Base-by-base conservation (phyloP, 2,113 vertebrate genomes). In the Bothrops jararaca region DNA sequence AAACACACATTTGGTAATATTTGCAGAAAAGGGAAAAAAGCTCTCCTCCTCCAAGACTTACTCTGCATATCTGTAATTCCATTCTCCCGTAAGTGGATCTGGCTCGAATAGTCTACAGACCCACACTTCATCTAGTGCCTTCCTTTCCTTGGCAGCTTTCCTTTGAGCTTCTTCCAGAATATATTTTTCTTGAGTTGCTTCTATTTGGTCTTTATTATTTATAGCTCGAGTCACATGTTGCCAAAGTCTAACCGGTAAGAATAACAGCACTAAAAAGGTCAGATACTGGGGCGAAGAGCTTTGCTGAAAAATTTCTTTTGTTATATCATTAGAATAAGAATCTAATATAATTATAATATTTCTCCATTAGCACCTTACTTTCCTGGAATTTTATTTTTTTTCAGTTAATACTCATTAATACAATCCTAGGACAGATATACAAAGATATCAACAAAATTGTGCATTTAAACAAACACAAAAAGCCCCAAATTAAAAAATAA, bases 21-120 rank as follows among this genome's bases (percentile, higher is more conserved):
- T 29, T 34, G 20, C n/a, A 88, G 29, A 22, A 87, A 80, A 22
- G 85, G 24, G 13, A 22, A 58, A n/a, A 15, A 5, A 42, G 6
- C 26, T 42, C 26, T 29, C 24, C 12, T 26, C 9, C 15, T 92
- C 11, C 58, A 89, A 52, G 23, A 98, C 98, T 99, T 96, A 99
- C 99, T 99, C 99, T 0, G 99, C 98, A 57, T 98, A 99, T 98
- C 97, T 98, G 94, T 99, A 99, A 96, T 99, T 99, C 99, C 99
- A 99, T 96, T 99, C 99, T 96, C 99, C 99, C 1, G 98, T 99
- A 95, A 98, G 60, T n/a, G 97, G 91, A 96, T 99, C 99, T 94
- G 98, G 99, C 92, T 99, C 99, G 0, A 99, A 99, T 94, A 99
- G 97, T 20, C 97, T 98, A 39, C 98, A 98, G 0, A 88, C 96